These are phyloP conservation scores for Micoletzkya japonica DNA, from an alignment of 2,888 invertebrate species.

Conservation along the genomic window DNA sequence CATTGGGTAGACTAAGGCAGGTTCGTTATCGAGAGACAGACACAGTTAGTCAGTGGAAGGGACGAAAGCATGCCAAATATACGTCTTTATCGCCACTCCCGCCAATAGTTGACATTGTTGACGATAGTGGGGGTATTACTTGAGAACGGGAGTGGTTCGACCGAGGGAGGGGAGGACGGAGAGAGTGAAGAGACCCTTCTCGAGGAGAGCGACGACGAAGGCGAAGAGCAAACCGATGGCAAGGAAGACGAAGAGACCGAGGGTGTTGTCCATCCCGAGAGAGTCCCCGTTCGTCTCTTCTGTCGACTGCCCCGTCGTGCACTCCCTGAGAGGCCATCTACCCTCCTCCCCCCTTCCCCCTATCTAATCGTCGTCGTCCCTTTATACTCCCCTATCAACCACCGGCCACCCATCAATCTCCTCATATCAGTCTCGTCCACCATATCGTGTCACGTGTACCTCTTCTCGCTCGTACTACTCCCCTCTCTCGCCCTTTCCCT, in stretches of 20 bases:
- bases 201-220: constrained; percentile 20
- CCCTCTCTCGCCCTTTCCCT: background rate
- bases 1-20: background rate
- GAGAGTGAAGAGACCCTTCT: constrained; percentile 20
- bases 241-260: constrained; percentile 92
- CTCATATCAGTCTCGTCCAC: no score
- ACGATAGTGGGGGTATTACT: no score
- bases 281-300: constrained; percentile 31
- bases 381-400: background rate
- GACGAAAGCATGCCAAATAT: background rate
- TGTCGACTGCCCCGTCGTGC: background rate
- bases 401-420: background rate
- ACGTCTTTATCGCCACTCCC: no score
- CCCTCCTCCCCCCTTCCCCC: no score
- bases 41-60: background rate
- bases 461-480: background rate
- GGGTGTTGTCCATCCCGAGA: constrained; percentile 76
- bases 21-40: constrained; percentile 7
- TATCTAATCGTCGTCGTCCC: constrained; percentile 8
- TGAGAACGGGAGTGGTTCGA: constrained; percentile 16
- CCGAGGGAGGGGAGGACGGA: background rate
- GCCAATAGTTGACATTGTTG: no score
- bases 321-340: constrained; percentile 20
- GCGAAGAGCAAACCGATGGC: constrained; percentile 74
- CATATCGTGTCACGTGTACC: background rate